Evolutionary conservation across 2,797 vertebrate genomes (phyloP), one percentile per base, ranked within the genome.

Genomic region (Silurus lanzhouensis): DNA sequence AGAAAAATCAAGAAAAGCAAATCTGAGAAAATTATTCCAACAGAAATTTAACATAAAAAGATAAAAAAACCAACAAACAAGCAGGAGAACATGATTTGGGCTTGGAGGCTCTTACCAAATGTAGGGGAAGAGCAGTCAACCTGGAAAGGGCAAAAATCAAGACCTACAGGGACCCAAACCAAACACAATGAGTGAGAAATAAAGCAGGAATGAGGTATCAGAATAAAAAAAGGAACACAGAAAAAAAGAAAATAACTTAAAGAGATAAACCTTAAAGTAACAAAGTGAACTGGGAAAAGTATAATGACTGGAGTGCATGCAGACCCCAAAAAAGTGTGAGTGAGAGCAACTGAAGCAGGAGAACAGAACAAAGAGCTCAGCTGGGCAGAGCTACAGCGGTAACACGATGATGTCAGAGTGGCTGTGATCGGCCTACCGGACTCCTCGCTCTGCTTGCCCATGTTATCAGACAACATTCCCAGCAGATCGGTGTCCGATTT

Each of bases 101-200:
- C 48, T 67, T 88, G 88, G 74, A 88, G 86, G 91, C 94, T 97
- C 98, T 99, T 99, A 99, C 98, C 98, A 98, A 99, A 99, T 92
- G 96, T 94, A 96, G 97, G 97, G 91, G 98, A 95, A 94, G 98
- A 97, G 96, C 93, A 97, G 94, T 97, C 98, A 96, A 98, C 96
- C 96, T 99, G 98, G 98, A 98, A 99, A 97, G 97, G 96, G 97
- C 96, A 97, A 98, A 99, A 99, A 99, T 98, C 98, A 99, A 99
- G 97, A 99, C 98, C 98, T 99, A 99, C 95, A 97, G 96, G 97
- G 93, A 99, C 97, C 97, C 97, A 99, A 99, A 99, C 96, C 97
- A 98, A 96, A 98, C 95, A 97, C 96, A 96, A 98, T 94, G 96
- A 96, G 95, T 96, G 96, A 88, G 84, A 91, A 87, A 89, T 93